A percentile compares a stretch with the other conserved stretches of the same genome.
Conservation (phyloP, 2,888 invertebrate genomes). For the Eristalis tenax region DNA sequence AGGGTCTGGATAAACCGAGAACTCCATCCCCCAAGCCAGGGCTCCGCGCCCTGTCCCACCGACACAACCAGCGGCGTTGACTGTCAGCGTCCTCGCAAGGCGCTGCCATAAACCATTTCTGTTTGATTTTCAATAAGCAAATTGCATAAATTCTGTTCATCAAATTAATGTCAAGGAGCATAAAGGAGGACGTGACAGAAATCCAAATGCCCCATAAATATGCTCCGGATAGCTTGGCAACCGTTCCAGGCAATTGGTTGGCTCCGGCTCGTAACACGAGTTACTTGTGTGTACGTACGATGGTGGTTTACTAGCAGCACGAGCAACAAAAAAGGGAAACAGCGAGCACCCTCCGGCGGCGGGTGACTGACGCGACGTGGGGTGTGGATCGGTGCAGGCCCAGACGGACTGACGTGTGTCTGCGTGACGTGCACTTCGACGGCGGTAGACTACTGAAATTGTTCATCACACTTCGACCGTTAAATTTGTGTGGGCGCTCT, state of each 20-base stretch:
- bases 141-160: constrained; percentile 75
- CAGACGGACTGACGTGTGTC: background rate
- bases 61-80: constrained; percentile 14
- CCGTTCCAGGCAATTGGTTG: constrained; percentile 64
- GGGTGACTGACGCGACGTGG: background rate
- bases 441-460: background rate
- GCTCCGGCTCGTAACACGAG: constrained; percentile 49
- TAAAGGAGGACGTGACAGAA: constrained; percentile 75
- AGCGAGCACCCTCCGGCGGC: background rate
- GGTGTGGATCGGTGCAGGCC: background rate
- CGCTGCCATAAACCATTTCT: constrained; percentile 67
- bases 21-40: background rate
- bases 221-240: constrained; percentile 68
- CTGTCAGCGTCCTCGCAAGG: constrained; percentile 30
- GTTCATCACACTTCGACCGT: background rate
- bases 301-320: constrained; percentile 25
- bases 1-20: constrained; percentile 33
- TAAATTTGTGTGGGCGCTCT: background rate
- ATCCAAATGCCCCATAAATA: constrained; percentile 74
- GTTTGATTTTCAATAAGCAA: constrained; percentile 75
- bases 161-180: constrained; percentile 76
- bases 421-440: background rate
- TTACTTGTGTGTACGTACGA: constrained; percentile 8
- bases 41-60: background rate
- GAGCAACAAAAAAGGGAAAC: constrained; percentile 4